Conservation (phyloP, 2,113 vertebrate species). For the Aphelocoma coerulescens region DNA sequence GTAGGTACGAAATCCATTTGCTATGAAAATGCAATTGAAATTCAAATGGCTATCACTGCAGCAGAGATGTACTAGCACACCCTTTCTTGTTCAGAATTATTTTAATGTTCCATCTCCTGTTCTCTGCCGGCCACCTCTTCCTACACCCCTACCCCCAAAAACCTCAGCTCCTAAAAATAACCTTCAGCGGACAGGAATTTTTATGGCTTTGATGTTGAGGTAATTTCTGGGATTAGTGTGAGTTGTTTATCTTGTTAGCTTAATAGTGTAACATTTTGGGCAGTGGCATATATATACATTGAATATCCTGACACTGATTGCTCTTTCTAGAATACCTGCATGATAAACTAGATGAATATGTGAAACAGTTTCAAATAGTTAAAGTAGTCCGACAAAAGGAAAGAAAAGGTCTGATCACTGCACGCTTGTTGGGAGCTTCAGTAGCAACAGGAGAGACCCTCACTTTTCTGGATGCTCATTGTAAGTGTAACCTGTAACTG, state of each 20-base stretch:
- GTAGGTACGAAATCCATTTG: neutral
- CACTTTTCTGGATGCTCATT: conserved; percentile 97
- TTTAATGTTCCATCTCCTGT: neutral
- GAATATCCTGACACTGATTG: conserved; percentile 3
- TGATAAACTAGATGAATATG: conserved; percentile 85
- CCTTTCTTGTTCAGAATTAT: neutral
- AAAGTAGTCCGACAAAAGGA: conserved; percentile 89
- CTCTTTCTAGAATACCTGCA: conserved; percentile 84
- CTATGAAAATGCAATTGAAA: neutral
- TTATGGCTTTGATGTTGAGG: neutral
- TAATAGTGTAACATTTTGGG: neutral
- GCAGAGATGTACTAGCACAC: neutral
- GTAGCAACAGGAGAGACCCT: conserved; percentile 90
- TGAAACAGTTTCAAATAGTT: conserved; percentile 88
- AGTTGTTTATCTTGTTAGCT: neutral
- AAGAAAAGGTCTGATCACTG: conserved; percentile 95
- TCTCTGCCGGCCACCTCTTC: neutral
- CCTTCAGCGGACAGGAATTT: neutral
- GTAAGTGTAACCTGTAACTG: conserved; percentile 79
- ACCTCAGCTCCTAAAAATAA: neutral
- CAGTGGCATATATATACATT: neutral
- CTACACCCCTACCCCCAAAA: neutral
- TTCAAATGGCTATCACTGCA: neutral
- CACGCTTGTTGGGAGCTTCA: conserved; percentile 89
- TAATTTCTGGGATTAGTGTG: neutral